Conservation (phyloP, 2,113 vertebrate species). For the Epinephelus moara region DNA sequence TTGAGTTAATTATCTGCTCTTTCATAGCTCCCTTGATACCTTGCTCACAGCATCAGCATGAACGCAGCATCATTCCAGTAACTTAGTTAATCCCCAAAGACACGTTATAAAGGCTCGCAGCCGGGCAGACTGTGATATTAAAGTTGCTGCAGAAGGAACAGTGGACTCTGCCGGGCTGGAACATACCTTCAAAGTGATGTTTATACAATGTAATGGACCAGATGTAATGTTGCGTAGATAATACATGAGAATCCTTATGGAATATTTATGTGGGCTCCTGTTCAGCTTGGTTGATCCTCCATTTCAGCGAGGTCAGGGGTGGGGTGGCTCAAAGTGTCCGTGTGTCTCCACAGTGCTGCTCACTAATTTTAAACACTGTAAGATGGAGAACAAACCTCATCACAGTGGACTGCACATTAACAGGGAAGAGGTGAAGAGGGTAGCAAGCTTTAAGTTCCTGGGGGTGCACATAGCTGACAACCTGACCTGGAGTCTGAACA, state of each 20-base stretch:
- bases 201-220: conserved; percentile 62
- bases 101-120: conserved; percentile 12
- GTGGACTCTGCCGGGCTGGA: conserved; percentile 20
- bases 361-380: not conserved
- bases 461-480: too few relatives aligned
- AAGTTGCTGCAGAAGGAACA: conserved; percentile 22
- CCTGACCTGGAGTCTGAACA: too few relatives aligned
- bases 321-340: conserved; percentile 26
- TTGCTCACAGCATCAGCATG: conserved; percentile 63
- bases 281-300: conserved; percentile 43
- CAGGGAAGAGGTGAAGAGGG: too few relatives aligned
- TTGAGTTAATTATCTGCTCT: conserved; percentile 80
- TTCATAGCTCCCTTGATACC: conserved; percentile 80
- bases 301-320: conserved; percentile 19
- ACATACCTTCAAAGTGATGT: conserved; percentile 48
- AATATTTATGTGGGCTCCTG: conserved; percentile 75
- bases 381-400: not conserved
- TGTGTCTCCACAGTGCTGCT: not conserved
- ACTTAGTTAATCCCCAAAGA: conserved; percentile 67
- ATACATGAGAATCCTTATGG: conserved; percentile 71
- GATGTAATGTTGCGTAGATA: conserved; percentile 69
- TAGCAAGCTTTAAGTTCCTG: too few relatives aligned
- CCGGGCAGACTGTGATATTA: conserved; percentile 44
- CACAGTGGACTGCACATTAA: too few relatives aligned
- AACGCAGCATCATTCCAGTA: conserved; percentile 70